Percentiles rank a stretch among this genome's conserved stretches.
Evolutionary conservation across 2,113 vertebrate genomes (phyloP).

Genomic region (Echinops telfairi): DNA sequence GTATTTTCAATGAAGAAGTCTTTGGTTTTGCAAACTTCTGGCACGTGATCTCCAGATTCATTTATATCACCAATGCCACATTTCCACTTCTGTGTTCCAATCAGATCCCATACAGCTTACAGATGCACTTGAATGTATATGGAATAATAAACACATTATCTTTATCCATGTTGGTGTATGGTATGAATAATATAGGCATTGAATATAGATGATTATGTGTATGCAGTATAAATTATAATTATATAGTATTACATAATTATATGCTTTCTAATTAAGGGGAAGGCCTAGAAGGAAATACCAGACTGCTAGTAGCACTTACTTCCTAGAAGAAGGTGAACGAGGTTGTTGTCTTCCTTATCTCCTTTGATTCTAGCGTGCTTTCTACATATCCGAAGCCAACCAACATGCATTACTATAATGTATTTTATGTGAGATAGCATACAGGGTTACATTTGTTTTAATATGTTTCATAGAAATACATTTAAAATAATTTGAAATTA

Average conservation of each 20-base stretch:
- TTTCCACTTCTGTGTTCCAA: no score
- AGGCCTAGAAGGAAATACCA: conserved; percentile 4
- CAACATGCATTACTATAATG: background rate
- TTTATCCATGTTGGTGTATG: no score
- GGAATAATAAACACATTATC: no score
- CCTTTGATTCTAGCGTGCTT: background rate
- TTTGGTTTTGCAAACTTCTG: no score
- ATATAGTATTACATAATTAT: background rate
- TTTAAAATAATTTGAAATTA: background rate
- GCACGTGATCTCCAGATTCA: no score
- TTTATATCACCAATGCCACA: no score
- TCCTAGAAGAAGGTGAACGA: background rate
- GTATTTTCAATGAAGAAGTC: no score
- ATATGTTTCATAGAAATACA: conserved; percentile 16
- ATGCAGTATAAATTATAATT: no score
- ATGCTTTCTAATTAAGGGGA: background rate
- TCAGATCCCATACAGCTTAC: no score
- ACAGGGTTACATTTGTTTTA: background rate
- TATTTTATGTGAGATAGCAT: background rate
- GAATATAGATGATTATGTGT: no score
- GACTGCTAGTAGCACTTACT: conserved; percentile 16
- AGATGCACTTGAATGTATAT: no score
- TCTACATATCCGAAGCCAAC: background rate
- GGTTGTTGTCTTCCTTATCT: background rate
- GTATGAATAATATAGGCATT: no score